Percentiles rank a stretch among this genome's conserved stretches.
phyloP scores from a whole-genome alignment of 1,140 invertebrate species.

The Penaeus indicus region DNA sequence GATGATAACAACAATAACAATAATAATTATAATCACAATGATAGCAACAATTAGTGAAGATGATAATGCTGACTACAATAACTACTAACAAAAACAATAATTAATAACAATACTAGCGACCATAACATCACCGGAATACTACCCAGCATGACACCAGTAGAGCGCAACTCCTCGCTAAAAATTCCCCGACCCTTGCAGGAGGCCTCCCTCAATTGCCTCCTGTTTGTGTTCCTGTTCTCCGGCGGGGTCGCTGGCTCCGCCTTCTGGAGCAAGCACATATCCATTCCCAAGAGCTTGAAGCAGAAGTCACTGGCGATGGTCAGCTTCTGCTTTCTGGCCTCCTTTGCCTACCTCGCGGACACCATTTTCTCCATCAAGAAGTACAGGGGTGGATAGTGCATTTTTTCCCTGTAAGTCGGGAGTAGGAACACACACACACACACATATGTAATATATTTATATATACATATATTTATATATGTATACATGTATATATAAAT shows the following conservation, averaged over 20 bases:
- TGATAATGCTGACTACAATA: background rate
- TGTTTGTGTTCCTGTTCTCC: conserved; percentile 33
- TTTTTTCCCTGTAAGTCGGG: no score
- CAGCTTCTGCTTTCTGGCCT: conserved; percentile 48
- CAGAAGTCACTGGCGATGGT: background rate
- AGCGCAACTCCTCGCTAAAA: background rate
- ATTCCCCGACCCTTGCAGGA: conserved; percentile 22
- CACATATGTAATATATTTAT: background rate
- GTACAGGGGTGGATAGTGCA: background rate
- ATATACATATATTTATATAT: background rate
- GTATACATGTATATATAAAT: background rate
- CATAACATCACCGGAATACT: background rate
- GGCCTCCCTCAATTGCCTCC: conserved; percentile 18
- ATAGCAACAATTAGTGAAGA: background rate
- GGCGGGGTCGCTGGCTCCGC: background rate
- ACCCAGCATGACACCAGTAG: background rate
- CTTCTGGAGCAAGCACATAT: background rate
- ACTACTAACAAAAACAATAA: background rate
- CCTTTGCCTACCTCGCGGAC: conserved; percentile 19
- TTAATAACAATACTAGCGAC: no score
- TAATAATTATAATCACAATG: background rate
- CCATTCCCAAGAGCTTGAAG: background rate
- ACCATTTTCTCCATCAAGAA: background rate
- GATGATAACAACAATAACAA: no score
- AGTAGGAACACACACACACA: no score